Evolutionary conservation across 2,797 vertebrate species (phyloP).

Genomic region (Fistularia tabacaria): DNA sequence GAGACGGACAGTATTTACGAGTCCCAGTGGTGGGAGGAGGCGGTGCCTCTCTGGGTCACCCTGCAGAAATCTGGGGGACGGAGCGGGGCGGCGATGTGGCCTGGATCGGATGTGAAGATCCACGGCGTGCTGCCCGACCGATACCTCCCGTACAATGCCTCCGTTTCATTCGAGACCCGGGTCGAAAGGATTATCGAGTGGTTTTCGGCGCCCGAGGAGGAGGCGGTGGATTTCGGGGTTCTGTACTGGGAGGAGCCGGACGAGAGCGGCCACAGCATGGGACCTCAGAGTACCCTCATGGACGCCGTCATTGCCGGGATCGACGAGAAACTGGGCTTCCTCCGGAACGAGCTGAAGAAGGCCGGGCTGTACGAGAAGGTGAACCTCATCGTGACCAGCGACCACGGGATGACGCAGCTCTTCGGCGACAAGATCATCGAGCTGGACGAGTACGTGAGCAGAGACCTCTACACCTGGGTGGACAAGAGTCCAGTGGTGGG

Average conservation of each 20-base stretch:
- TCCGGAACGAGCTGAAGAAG: constrained; percentile 78
- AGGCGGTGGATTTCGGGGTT: constrained; percentile 84
- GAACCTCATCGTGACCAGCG: constrained; percentile 90
- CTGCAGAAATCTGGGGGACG: constrained; percentile 81
- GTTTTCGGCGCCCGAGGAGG: constrained; percentile 78
- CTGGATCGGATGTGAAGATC: constrained; percentile 87
- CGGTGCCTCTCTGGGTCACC: constrained; percentile 86
- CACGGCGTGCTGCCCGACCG: constrained; percentile 74
- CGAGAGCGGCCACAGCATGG: constrained; percentile 80
- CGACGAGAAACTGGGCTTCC: constrained; percentile 85
- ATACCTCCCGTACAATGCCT: constrained; percentile 83
- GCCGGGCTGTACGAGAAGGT: constrained; percentile 77
- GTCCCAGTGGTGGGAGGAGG: constrained; percentile 87
- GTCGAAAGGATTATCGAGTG: constrained; percentile 81
- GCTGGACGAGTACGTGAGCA: constrained; percentile 81
- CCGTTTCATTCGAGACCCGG: constrained; percentile 81
- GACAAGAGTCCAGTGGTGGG: constrained; percentile 85
- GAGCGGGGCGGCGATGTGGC: constrained; percentile 91
- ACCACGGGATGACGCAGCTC: constrained; percentile 89
- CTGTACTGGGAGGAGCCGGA: constrained; percentile 95
- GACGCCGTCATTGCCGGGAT: constrained; percentile 76
- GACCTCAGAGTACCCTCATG: constrained; percentile 84
- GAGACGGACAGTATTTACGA: constrained; percentile 79
- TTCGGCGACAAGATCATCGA: constrained; percentile 83
- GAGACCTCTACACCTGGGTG: constrained; percentile 81